Evolutionary conservation across 2,888 invertebrate genomes (phyloP).

Genomic region (Sthenelais limicola): DNA sequence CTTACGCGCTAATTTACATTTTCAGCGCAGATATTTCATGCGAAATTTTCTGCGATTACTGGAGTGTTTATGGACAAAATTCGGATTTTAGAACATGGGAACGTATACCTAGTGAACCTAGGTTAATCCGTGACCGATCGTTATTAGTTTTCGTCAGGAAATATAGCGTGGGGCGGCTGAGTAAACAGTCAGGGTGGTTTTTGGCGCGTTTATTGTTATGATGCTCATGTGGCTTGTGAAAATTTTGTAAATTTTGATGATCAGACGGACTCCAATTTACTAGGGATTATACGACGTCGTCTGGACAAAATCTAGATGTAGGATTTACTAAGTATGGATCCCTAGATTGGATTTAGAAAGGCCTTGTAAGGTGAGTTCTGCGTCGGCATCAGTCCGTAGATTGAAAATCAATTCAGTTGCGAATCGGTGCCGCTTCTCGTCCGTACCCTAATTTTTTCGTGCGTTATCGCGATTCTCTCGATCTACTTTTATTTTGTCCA

Average conservation of each 20-base stretch:
- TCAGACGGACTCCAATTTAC: not conserved
- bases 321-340: slow-evolving; percentile 21
- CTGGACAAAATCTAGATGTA: not conserved
- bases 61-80: too few relatives aligned
- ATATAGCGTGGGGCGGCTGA: slow-evolving; percentile 34
- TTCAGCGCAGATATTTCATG: too few relatives aligned
- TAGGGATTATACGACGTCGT: slow-evolving; percentile 12
- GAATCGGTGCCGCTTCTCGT: slow-evolving; percentile 23
- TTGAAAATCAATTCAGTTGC: slow-evolving; percentile 40
- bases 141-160: slow-evolving; percentile 15
- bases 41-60: too few relatives aligned
- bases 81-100: too few relatives aligned
- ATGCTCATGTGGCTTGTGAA: slow-evolving; percentile 37
- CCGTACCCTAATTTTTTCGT: too few relatives aligned
- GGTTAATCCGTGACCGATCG: too few relatives aligned
- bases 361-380: slow-evolving; percentile 34
- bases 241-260: slow-evolving; percentile 25
- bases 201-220: slow-evolving; percentile 45
- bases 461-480: too few relatives aligned
- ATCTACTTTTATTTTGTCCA: too few relatives aligned
- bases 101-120: too few relatives aligned
- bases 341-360: slow-evolving; percentile 8
- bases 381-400: slow-evolving; percentile 33
- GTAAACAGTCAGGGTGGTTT: slow-evolving; percentile 39
- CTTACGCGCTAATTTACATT: slow-evolving; percentile 44